Conservation (phyloP, 2,797 vertebrate genomes). For the Chelmon rostratus region DNA sequence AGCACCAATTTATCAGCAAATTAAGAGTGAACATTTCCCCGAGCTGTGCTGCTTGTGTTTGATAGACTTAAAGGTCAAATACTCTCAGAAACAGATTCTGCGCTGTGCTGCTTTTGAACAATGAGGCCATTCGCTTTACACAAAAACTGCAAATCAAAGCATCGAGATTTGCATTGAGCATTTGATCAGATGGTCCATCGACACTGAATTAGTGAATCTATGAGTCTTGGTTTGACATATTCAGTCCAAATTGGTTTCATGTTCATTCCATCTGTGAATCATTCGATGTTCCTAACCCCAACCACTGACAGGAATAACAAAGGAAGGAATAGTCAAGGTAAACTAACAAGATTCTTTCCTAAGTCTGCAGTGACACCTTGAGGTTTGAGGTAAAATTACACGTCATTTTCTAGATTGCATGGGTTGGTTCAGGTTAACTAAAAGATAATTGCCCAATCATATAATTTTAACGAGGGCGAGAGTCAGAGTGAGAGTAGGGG, state of each 20-base stretch:
- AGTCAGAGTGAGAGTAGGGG: background rate
- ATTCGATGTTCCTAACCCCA: constrained; percentile 22
- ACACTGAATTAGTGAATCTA: constrained; percentile 7
- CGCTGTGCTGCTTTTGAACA: constrained; percentile 17
- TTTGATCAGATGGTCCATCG: constrained; percentile 11
- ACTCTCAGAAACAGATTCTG: background rate
- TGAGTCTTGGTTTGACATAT: constrained; percentile 25
- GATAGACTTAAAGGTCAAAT: constrained; percentile 19
- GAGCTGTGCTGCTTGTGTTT: constrained; percentile 19
- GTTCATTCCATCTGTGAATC: constrained; percentile 30
- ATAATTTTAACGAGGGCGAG: background rate
- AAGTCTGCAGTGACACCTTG: constrained; percentile 72
- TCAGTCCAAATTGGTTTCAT: constrained; percentile 19
- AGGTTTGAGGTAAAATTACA: constrained; percentile 54
- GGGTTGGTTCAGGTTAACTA: background rate
- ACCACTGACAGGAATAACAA: constrained; percentile 41
- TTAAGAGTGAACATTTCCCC: constrained; percentile 31
- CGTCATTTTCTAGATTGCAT: background rate
- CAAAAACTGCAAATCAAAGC: constrained; percentile 29
- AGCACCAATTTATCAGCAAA: constrained; percentile 32
- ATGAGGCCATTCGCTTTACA: constrained; percentile 10
- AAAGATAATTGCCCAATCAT: background rate
- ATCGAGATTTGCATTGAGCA: constrained; percentile 16
- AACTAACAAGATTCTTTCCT: constrained; percentile 43
- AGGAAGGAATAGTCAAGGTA: background rate